Percentiles rank a stretch among this genome's conserved stretches.
Conservation (phyloP, 2,113 vertebrate genomes). For the Urocynchramus pylzowi region DNA sequence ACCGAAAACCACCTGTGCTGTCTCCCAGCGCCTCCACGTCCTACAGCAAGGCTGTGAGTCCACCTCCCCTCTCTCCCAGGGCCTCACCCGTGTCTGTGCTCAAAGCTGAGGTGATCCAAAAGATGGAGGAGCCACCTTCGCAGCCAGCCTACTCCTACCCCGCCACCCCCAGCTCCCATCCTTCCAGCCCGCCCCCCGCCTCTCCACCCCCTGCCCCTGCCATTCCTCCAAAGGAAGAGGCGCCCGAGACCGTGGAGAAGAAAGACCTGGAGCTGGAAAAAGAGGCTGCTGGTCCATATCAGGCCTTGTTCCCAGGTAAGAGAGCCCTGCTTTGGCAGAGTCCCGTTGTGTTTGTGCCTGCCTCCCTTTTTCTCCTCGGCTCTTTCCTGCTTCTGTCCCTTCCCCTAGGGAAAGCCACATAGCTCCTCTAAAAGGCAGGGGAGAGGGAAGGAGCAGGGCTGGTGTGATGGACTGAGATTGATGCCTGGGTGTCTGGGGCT, state of each 20-base stretch:
- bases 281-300: conserved; percentile 74
- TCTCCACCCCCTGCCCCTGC: conserved; percentile 76
- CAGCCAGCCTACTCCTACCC: conserved; percentile 82
- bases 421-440: neutral
- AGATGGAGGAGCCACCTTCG: conserved; percentile 79
- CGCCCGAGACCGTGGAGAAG: conserved; percentile 76
- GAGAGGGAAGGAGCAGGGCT: neutral
- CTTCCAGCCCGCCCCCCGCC: conserved; percentile 71
- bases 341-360: neutral
- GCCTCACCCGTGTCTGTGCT: conserved; percentile 80
- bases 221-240: conserved; percentile 85
- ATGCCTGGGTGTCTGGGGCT: neutral
- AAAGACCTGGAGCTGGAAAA: conserved; percentile 80
- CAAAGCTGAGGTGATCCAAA: conserved; percentile 87
- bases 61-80: conserved; percentile 76
- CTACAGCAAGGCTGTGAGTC: conserved; percentile 80
- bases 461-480: neutral
- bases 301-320: conserved; percentile 85
- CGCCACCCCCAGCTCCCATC: conserved; percentile 79
- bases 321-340: conserved; percentile 33
- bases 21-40: conserved; percentile 76
- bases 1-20: conserved; percentile 79
- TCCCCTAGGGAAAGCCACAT: neutral
- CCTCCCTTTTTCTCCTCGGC: conserved; percentile 4
- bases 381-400: conserved; percentile 54